phyloP scores from a whole-genome alignment of 1,140 invertebrate species.

The Diachasma alloeum region DNA sequence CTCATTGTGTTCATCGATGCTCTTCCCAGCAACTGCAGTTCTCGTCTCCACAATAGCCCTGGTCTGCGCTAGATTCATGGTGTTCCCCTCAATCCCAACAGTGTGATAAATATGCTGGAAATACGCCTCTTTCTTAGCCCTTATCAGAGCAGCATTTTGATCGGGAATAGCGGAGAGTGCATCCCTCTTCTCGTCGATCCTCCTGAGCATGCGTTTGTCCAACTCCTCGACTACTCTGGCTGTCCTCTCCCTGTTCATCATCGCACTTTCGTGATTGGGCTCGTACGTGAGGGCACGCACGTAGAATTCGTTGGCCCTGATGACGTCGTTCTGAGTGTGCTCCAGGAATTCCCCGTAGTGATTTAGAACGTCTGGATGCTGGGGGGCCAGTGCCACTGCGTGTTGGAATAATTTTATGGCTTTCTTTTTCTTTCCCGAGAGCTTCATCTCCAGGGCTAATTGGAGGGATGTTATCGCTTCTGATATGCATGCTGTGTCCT shows the following conservation, averaged over 20 bases:
- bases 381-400: constrained; percentile 87
- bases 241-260: constrained; percentile 84
- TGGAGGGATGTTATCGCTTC: constrained; percentile 87
- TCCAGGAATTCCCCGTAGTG: constrained; percentile 95
- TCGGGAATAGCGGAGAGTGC: constrained; percentile 83
- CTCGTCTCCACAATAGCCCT: constrained; percentile 92
- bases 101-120: constrained; percentile 95
- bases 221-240: constrained; percentile 89
- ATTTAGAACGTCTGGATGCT: constrained; percentile 91
- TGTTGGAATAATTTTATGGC: constrained; percentile 90
- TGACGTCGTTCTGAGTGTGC: constrained; percentile 82
- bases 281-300: constrained; percentile 80
- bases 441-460: constrained; percentile 84
- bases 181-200: constrained; percentile 88
- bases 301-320: constrained; percentile 86
- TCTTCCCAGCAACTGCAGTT: constrained; percentile 92
- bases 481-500: constrained; percentile 55
- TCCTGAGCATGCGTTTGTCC: constrained; percentile 79
- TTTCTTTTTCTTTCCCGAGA: constrained; percentile 83
- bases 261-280: constrained; percentile 82
- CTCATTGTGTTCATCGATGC: constrained; percentile 96
- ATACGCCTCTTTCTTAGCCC: constrained; percentile 93
- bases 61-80: constrained; percentile 93
- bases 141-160: constrained; percentile 77
- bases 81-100: constrained; percentile 97